Conservation (phyloP, 2,797 vertebrate species). For the Megalops cyprinoides region DNA sequence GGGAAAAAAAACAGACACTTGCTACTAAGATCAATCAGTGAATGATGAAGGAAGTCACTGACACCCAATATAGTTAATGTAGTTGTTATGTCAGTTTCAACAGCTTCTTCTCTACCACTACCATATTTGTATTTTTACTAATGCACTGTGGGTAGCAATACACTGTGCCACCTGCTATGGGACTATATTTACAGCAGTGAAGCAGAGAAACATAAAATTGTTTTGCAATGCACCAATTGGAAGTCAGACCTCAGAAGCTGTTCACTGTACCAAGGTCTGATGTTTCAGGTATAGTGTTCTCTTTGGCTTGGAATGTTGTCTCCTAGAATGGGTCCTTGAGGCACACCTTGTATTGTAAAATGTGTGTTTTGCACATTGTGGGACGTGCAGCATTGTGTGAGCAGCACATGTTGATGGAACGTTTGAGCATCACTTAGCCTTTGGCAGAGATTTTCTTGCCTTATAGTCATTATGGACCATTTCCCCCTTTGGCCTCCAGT, state of each 20-base stretch:
- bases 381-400: conserved; percentile 54
- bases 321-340: conserved; percentile 65
- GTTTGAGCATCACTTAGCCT: conserved; percentile 62
- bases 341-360: conserved; percentile 61
- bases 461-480: conserved; percentile 60
- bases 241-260: conserved; percentile 44
- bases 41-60: neutral
- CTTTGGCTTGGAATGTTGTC: conserved; percentile 61
- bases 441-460: conserved; percentile 63
- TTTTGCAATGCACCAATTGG: conserved; percentile 46
- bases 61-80: neutral
- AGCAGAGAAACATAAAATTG: conserved; percentile 21
- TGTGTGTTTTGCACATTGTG: conserved; percentile 39
- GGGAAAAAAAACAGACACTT: neutral
- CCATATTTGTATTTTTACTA: neutral
- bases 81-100: neutral
- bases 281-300: conserved; percentile 68
- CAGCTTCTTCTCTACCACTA: neutral
- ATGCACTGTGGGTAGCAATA: neutral
- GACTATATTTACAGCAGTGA: conserved; percentile 44
- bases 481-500: conserved; percentile 65
- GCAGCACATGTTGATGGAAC: conserved; percentile 50
- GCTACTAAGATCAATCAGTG: neutral
- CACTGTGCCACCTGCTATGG: conserved; percentile 1
- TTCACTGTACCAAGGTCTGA: conserved; percentile 58